A percentile compares a stretch with the other conserved stretches of the same genome.
phyloP scores from a whole-genome alignment of 1,140 invertebrate species.

The Latrodectus geometricus region DNA sequence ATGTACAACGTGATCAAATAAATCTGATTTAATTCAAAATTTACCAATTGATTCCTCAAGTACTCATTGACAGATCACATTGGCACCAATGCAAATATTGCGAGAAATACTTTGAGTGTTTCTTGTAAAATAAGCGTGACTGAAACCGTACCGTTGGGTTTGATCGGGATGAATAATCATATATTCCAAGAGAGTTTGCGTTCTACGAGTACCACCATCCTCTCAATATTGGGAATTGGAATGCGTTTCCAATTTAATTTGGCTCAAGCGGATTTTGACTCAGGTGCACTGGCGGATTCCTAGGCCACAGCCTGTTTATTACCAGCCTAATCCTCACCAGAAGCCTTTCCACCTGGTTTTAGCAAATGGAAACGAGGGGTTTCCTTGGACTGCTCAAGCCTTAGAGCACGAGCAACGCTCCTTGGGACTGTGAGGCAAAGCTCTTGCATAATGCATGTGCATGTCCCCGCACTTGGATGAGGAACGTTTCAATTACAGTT shows the following conservation, averaged over 20 bases:
- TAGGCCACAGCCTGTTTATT: conserved; percentile 43
- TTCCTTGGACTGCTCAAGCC: conserved; percentile 4
- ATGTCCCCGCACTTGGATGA: background rate
- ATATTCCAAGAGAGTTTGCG: no score
- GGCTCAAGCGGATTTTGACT: conserved; percentile 4
- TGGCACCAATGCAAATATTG: no score
- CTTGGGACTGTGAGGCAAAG: background rate
- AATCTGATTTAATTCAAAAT: no score
- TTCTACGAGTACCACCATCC: no score
- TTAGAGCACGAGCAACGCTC: background rate
- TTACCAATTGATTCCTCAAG: no score
- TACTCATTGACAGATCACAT: no score
- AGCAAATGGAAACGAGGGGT: conserved; percentile 17
- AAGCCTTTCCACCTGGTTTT: background rate
- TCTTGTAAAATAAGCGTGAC: no score
- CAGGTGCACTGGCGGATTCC: conserved; percentile 23
- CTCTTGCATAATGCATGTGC: conserved; percentile 49
- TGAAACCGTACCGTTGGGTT: no score
- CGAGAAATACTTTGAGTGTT: no score
- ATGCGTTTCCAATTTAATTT: conserved; percentile 31
- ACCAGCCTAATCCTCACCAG: conserved; percentile 34
- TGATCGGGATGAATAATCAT: no score
- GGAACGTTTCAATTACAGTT: conserved; percentile 47
- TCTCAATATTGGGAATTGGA: no score
- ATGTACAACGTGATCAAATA: no score